Evolutionary conservation across 2,113 vertebrate species (phyloP).

Genomic region (Odocoileus hemionus): DNA sequence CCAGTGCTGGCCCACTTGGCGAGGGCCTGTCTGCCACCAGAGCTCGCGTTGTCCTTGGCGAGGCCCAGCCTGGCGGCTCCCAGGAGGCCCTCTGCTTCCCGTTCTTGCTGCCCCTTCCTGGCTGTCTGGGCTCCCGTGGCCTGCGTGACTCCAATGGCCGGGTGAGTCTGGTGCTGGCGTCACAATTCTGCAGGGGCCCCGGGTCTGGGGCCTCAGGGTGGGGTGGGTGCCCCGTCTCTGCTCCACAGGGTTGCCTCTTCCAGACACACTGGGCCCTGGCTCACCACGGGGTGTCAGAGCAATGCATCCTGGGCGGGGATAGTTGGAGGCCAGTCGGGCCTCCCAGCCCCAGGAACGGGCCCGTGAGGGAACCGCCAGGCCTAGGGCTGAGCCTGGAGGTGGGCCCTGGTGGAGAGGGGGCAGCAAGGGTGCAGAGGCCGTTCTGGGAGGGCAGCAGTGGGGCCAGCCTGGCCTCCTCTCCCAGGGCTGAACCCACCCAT

Average conservation of each 20-base stretch:
- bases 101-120: too few species aligned
- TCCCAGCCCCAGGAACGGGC: too few species aligned
- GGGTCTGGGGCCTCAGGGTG: background rate
- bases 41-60: background rate
- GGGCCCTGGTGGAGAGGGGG: background rate
- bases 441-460: accelerated
- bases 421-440: background rate
- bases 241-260: background rate
- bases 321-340: background rate
- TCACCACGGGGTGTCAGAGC: background rate
- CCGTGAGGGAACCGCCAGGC: background rate
- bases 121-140: background rate
- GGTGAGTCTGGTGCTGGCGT: background rate
- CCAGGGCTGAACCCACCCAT: background rate
- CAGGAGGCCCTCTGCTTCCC: accelerated
- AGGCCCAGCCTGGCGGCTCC: background rate
- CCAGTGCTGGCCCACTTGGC: accelerated
- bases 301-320: accelerated
- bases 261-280: background rate
- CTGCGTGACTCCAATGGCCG: background rate
- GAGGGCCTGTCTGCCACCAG: background rate
- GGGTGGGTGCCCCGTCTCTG: background rate
- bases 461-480: too few species aligned
- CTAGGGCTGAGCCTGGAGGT: background rate
- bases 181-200: background rate